A percentile compares a stretch with the other conserved stretches of the same genome.
These are phyloP conservation scores for Microplitis deprimator DNA, from an alignment of 2,888 invertebrate genomes.

Conservation along the genomic window DNA sequence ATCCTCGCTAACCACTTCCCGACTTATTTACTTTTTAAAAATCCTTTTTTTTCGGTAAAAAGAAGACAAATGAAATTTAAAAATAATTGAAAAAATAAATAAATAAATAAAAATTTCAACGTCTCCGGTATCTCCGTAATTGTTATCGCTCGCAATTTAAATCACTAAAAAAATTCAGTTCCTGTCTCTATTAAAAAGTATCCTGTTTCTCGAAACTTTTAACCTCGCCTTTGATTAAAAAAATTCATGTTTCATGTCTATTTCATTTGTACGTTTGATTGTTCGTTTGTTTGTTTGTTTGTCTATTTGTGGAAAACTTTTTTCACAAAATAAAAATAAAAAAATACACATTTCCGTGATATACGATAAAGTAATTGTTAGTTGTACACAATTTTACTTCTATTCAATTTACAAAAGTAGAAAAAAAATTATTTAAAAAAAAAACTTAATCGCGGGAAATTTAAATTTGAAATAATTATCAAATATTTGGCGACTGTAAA, in stretches of 20 bases:
- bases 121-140: constrained; percentile 26
- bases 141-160: constrained; percentile 5
- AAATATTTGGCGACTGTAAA: background rate
- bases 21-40: too few relatives aligned
- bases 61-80: too few relatives aligned
- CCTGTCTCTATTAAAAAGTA: background rate
- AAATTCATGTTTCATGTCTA: background rate
- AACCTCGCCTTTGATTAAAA: background rate
- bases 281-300: background rate
- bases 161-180: too few relatives aligned
- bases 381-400: background rate
- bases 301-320: background rate
- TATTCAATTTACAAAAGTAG: background rate
- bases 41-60: too few relatives aligned
- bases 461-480: too few relatives aligned
- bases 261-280: background rate
- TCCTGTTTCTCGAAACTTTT: background rate
- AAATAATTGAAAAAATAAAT: too few relatives aligned
- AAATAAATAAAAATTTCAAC: background rate
- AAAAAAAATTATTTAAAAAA: background rate
- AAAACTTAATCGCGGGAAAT: background rate
- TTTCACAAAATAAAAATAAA: background rate
- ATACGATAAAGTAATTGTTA: background rate
- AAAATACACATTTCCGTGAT: background rate
- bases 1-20: too few relatives aligned